Conservation (phyloP, 2,797 vertebrate species). For the Chanos chanos region DNA sequence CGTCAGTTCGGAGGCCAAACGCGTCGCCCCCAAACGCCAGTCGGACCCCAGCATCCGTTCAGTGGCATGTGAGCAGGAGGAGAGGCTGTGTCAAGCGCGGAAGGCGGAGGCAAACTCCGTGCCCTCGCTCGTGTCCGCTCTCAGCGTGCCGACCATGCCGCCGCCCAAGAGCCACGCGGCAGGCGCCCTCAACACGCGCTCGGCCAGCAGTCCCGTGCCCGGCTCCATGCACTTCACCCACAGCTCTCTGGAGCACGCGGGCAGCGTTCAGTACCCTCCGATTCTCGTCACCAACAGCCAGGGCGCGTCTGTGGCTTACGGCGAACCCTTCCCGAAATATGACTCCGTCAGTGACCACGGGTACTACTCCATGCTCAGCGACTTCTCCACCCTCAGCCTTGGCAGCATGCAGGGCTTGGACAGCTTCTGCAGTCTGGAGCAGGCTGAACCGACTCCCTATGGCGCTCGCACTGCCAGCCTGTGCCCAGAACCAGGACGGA, state of each 20-base stretch:
- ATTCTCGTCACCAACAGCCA: slow-evolving; percentile 98
- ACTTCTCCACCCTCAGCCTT: slow-evolving; percentile 94
- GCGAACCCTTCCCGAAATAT: slow-evolving; percentile 92
- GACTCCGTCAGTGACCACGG: slow-evolving; percentile 93
- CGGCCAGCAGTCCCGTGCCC: slow-evolving; percentile 96
- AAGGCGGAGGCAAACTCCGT: slow-evolving; percentile 95
- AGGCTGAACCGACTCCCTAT: slow-evolving; percentile 68
- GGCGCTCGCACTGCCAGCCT: slow-evolving; percentile 82
- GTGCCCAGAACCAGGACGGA: slow-evolving; percentile 88
- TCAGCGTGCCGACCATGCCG: slow-evolving; percentile 95
- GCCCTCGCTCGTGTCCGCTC: slow-evolving; percentile 93
- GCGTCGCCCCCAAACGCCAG: slow-evolving; percentile 92
- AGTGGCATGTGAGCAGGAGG: slow-evolving; percentile 87
- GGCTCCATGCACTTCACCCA: slow-evolving; percentile 93
- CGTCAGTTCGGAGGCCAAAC: slow-evolving; percentile 83
- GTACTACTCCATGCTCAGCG: slow-evolving; percentile 95
- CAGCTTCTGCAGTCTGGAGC: slow-evolving; percentile 90
- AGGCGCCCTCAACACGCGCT: slow-evolving; percentile 94
- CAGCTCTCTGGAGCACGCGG: slow-evolving; percentile 92
- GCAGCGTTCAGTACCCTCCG: slow-evolving; percentile 95
- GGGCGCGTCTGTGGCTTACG: slow-evolving; percentile 88
- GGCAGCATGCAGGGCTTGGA: slow-evolving; percentile 90
- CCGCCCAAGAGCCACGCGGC: slow-evolving; percentile 92
- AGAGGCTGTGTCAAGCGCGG: slow-evolving; percentile 81
- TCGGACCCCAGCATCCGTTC: slow-evolving; percentile 97